Evolutionary conservation across 2,797 vertebrate genomes (phyloP), one percentile per base, ranked within the genome.

Genomic region (Lagodon rhomboides): DNA sequence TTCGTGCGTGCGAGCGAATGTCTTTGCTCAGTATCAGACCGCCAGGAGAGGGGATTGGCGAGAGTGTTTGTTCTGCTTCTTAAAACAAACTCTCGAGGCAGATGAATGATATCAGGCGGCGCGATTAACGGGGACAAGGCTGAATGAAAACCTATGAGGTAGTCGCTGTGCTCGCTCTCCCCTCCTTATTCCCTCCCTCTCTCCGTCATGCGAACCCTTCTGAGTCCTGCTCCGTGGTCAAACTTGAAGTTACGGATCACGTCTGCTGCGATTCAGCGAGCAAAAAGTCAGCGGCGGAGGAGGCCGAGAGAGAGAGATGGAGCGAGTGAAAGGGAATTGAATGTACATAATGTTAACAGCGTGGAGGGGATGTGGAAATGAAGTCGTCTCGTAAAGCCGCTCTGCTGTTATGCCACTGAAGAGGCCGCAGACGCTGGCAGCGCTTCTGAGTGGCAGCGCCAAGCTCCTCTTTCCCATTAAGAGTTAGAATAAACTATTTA

Each of bases 401-500:
- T 76, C 68, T 77, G 17, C 75, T 70, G 44, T 75, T 63, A 72
- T 54, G 74, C 68, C 78, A 85, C 47, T 85, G 61, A 83, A 69
- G 60, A 74, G 66, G 69, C 84, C 79, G 63, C 77, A 88, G 56
- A 83, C 9, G 46, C 73, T 85, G 89, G 82, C 73, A 84, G 55
- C 8, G 23, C 23, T 72, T 76, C 59, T 12, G 25, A 64, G 56
- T 66, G 25, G 53, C 53, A 79, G 72, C 89, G 75, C 86, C 76
- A 77, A 83, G 68, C 56, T 69, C 77, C 73, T 73, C 84, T 83
- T 85, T 84, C 83, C 89, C 89, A 88, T 94, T 93, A 92, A 82
- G 87, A 88, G 84, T 85, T 90, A 83, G 86, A 90, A 91, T 94
- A 93, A 95, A 94, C 91, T 80, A 86, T 94, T 92, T 91, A 89